Base-by-base conservation (phyloP, 2,888 invertebrate genomes). In the Eueremaeus valkanovi region DNA sequence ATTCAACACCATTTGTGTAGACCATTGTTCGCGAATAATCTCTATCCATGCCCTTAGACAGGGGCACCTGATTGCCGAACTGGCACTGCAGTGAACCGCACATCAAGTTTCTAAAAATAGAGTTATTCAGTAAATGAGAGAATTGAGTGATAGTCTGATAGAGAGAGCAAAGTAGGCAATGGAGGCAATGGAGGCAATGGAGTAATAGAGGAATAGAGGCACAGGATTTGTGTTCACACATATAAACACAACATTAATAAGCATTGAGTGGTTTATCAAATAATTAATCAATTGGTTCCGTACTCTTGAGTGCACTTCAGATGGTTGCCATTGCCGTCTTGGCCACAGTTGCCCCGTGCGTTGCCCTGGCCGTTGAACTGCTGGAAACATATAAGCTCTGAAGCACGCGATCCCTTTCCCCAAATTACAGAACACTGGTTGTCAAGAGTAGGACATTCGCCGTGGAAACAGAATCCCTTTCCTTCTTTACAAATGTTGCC, bases 61-160 rank as follows among this genome's bases (percentile, higher is more conserved):
- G 88, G 2, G 96, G 96, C 81, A 90, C 89, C 72, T 90, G 87
- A 83, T 89, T 90, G 16, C 97, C 98, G 76, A 89, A 88, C 83
- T 93, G 92, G 84, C 98, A 98, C 83, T 98, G 98, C 78, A 98
- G 86, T 0, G 96, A 91, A 18, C 98, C 98, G 83, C 98, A 98
- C 80, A 89, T 88, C 36, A 95, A 91, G 84, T 98, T 93, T 82
- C 93, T 93, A 16, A 36, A n/a, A 49, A 31, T 24, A 16, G 45
- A 36, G 36, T 36, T 8, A n/a, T 58, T 24, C 29, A 51, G 6
- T 31, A 3, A 29, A 3, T 16, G 24, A 33, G 73, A 21, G 55
- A 51, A 11, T 51, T 24, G 51, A 51, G 45, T 45, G 16, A 45
- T 45, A 16, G 6, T 36, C 18, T 16, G 8, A n/a, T 18, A 70